Base-by-base conservation (phyloP, 2,888 invertebrate genomes). In the Tribolium freemani region DNA sequence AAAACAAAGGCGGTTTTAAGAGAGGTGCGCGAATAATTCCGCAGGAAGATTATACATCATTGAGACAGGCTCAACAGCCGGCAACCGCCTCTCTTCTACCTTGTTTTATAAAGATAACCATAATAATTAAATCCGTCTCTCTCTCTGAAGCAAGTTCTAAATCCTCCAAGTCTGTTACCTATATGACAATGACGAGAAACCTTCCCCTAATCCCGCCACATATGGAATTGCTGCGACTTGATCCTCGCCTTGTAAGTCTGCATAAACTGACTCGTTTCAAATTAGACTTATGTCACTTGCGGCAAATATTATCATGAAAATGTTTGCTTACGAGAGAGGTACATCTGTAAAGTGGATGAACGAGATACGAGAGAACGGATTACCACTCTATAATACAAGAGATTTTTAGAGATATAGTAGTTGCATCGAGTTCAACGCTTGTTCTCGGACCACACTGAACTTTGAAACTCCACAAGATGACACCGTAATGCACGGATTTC, bases 21-120 rank as follows among this genome's bases (percentile, higher is more conserved):
- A 80, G 82, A 82, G 83, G 82, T 82, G 83, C 82, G 82, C 81
- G 83, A 84, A 83, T 84, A 82, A 78, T 75, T 75, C 77, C 71
- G 78, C 81, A 48, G 48, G 82, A 85, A 84, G 85, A 86, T 86
- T 85, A 85, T 85, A 84, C 83, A 83, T 85, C 82, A 83, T 80
- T 75, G 78, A 80, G 83, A 83, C 81, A 81, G 82, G 6, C 20
- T 78, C 70, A 38, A 38, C 38, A 38, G 38, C 38, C 8, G 38
- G 38, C 8, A 38, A 8, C 38, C 38, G 38, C n/a, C 38, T 38
- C 53, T 68, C 77, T 77, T 82, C 82, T 84, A 85, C 85, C 84
- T 84, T 84, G 84, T 79, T 83, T 84, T 84, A 83, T 83, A 85
- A 84, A 84, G 85, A 86, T 86, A 85, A 85, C 84, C 83, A 81